A percentile compares a stretch with the other conserved stretches of the same genome.
Conservation (phyloP, 2,797 vertebrate genomes). For the Sebastes flavidus region DNA sequence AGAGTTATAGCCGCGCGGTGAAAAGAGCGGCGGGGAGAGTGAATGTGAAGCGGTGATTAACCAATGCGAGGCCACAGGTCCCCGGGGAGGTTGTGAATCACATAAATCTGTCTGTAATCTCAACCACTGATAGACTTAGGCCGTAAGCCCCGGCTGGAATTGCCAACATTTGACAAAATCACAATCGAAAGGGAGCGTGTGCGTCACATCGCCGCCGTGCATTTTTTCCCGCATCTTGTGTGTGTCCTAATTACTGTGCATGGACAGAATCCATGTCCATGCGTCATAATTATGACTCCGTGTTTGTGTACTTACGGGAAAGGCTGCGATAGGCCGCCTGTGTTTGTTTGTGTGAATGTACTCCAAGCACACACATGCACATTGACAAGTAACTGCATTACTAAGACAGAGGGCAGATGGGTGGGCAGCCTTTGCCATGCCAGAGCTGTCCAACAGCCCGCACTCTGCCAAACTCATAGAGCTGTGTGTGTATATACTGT, state of each 20-base stretch:
- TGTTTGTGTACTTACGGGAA: conserved; percentile 50
- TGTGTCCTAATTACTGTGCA: conserved; percentile 63
- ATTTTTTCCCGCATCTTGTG: conserved; percentile 36
- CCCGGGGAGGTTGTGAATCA: conserved; percentile 71
- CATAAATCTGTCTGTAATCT: conserved; percentile 84
- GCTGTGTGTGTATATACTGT: conserved; percentile 43
- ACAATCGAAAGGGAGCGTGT: conserved; percentile 55
- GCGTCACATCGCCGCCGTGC: conserved; percentile 35
- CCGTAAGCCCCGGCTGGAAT: conserved; percentile 73
- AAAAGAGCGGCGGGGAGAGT: conserved; percentile 61
- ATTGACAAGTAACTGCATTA: conserved; percentile 72
- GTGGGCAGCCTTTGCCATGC: conserved; percentile 71
- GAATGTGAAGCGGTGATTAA: conserved; percentile 78
- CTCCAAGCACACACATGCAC: conserved; percentile 38
- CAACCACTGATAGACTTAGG: conserved; percentile 81
- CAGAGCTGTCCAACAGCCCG: conserved; percentile 70
- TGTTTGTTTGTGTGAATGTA: conserved; percentile 54
- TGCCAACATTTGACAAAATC: conserved; percentile 81
- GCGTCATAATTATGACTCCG: conserved; percentile 52
- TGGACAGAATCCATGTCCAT: conserved; percentile 56
- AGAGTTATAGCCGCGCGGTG: conserved; percentile 48
- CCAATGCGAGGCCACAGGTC: conserved; percentile 71
- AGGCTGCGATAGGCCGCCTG: conserved; percentile 33
- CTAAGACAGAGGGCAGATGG: conserved; percentile 76
- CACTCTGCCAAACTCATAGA: conserved; percentile 69